Percentiles rank a stretch among this genome's conserved stretches.
Conservation (phyloP, 2,888 invertebrate species). For the Sarcophaga carnaria region DNA sequence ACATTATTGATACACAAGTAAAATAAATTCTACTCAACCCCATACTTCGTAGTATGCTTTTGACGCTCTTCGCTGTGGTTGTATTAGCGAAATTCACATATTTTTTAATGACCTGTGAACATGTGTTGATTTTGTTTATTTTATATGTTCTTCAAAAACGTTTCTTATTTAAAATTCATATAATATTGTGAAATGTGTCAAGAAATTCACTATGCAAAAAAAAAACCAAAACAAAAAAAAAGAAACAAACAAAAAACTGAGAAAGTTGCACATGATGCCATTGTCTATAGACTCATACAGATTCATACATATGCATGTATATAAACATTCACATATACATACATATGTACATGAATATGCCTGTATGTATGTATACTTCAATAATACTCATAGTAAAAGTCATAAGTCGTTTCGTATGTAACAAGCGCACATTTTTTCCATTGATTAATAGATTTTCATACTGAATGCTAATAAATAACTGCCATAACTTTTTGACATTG, state of each 20-base stretch:
- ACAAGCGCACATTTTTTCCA: too few relatives aligned
- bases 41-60: not conserved
- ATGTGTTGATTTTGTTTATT: constrained; percentile 50
- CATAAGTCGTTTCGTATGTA: too few relatives aligned
- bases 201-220: constrained; percentile 40
- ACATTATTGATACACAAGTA: constrained; percentile 44
- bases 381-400: too few relatives aligned
- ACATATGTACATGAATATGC: too few relatives aligned
- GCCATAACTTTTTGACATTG: too few relatives aligned
- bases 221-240: not conserved
- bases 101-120: constrained; percentile 29
- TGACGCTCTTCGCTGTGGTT: not conserved
- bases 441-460: too few relatives aligned
- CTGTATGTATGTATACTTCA: too few relatives aligned
- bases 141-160: constrained; percentile 25
- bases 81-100: too few relatives aligned
- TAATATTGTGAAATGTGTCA: constrained; percentile 53
- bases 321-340: too few relatives aligned
- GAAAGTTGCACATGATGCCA: constrained; percentile 20
- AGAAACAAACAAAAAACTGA: not conserved
- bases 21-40: constrained; percentile 14
- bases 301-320: too few relatives aligned
- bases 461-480: too few relatives aligned
- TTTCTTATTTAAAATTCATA: constrained; percentile 49
- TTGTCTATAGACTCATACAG: too few relatives aligned